These are phyloP conservation scores for Anguilla obscura DNA, from an alignment of 2,797 vertebrate genomes.

Conservation along the genomic window DNA sequence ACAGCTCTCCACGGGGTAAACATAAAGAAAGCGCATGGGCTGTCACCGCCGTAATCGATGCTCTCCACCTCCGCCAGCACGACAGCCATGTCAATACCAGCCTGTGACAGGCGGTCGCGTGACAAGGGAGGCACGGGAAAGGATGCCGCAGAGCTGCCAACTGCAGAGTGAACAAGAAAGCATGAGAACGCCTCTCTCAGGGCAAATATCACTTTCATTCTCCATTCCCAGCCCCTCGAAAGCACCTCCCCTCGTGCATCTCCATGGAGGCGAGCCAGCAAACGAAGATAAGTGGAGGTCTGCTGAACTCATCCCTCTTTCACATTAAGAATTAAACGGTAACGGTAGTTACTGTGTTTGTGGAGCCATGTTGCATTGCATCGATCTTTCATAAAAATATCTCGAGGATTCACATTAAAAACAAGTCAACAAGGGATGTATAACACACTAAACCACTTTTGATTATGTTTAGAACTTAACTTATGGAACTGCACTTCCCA, in stretches of 20 bases:
- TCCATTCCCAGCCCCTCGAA: constrained; percentile 45
- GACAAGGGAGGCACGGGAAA: constrained; percentile 10
- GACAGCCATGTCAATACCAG: constrained; percentile 44
- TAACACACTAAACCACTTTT: background rate
- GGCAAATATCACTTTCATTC: constrained; percentile 49
- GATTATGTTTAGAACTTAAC: background rate
- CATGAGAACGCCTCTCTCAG: constrained; percentile 29
- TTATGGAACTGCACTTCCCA: background rate
- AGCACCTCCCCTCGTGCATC: background rate
- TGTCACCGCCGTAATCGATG: constrained; percentile 46
- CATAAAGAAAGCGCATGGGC: constrained; percentile 60
- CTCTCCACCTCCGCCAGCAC: constrained; percentile 41
- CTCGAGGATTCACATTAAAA: background rate
- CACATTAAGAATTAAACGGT: constrained; percentile 16
- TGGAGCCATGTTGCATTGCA: background rate
- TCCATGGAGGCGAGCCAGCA: constrained; percentile 10
- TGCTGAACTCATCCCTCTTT: constrained; percentile 27
- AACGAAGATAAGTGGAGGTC: background rate
- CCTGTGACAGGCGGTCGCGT: constrained; percentile 20
- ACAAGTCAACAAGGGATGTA: background rate
- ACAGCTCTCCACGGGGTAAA: constrained; percentile 49
- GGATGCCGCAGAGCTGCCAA: background rate
- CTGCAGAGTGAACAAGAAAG: constrained; percentile 19
- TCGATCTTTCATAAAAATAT: constrained; percentile 9
- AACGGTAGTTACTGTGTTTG: background rate